A percentile compares a stretch with the other conserved stretches of the same genome.
Evolutionary conservation across 1,140 invertebrate genomes (phyloP).

Genomic region (Holcopasites calliopsidis): DNA sequence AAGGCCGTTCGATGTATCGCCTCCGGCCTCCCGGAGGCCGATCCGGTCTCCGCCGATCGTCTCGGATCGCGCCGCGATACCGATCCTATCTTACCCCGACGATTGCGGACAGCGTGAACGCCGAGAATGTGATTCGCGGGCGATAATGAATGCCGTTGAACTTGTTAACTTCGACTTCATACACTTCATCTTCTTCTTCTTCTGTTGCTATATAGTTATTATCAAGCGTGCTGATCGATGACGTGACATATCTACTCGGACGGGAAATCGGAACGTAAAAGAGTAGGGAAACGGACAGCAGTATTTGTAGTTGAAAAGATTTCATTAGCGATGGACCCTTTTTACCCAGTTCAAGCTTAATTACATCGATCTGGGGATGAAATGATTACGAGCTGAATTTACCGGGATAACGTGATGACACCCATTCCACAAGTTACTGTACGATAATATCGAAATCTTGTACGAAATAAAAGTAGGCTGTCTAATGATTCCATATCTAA

Average conservation of each 20-base stretch:
- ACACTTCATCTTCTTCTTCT: background rate
- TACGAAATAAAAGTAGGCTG: too few species aligned
- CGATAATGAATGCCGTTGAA: conserved; percentile 9
- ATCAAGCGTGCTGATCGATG: background rate
- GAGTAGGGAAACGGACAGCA: too few species aligned
- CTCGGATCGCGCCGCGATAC: background rate
- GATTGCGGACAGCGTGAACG: background rate
- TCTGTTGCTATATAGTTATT: background rate
- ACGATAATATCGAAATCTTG: too few species aligned
- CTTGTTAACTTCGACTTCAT: background rate
- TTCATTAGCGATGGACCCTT: too few species aligned
- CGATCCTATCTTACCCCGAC: conserved; percentile 9
- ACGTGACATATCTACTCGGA: background rate
- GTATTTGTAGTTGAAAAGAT: too few species aligned
- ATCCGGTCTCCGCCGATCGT: background rate
- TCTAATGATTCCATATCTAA: too few species aligned
- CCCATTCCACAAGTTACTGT: too few species aligned
- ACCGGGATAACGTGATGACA: too few species aligned
- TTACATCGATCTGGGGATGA: too few species aligned
- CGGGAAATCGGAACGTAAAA: background rate
- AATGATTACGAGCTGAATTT: too few species aligned
- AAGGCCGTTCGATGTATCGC: background rate
- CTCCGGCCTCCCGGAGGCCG: background rate
- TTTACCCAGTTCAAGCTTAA: too few species aligned
- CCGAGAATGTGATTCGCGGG: background rate